Percentiles rank a stretch among this genome's conserved stretches.
Evolutionary conservation across 2,797 vertebrate genomes (phyloP).

Genomic region (Chaunax sp.): DNA sequence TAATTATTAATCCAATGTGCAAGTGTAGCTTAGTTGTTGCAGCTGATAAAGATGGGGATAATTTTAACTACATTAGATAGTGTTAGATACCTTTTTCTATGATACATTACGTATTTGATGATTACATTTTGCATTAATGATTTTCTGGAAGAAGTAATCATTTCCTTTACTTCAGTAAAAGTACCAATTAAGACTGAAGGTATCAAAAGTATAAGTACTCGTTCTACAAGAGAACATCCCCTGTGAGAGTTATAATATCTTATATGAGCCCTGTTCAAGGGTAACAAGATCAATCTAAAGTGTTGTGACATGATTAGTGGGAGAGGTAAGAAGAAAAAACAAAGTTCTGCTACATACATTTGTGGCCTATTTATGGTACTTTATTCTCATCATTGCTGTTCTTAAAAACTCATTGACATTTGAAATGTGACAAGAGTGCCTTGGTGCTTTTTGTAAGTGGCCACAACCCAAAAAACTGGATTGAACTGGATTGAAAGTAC

Average conservation of each 20-base stretch:
- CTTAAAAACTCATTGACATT: background rate
- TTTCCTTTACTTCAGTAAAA: too few species aligned
- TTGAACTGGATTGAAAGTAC: too few species aligned
- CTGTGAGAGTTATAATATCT: too few species aligned
- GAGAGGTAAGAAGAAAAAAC: background rate
- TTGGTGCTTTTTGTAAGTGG: background rate
- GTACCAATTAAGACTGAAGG: too few species aligned
- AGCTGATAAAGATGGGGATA: too few species aligned
- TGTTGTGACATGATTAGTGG: background rate
- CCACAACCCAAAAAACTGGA: background rate
- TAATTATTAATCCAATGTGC: too few species aligned
- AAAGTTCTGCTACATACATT: background rate
- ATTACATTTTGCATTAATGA: too few species aligned
- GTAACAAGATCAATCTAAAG: background rate
- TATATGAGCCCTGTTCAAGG: too few species aligned
- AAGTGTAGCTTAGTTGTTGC: too few species aligned
- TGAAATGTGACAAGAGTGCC: background rate
- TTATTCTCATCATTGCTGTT: background rate
- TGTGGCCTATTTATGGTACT: background rate
- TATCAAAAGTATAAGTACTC: too few species aligned
- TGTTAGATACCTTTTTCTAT: background rate
- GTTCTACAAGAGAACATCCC: too few species aligned
- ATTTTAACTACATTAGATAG: background rate
- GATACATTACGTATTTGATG: background rate
- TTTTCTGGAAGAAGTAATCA: too few species aligned